A percentile compares a stretch with the other conserved stretches of the same genome.
Evolutionary conservation across 2,888 invertebrate species (phyloP).

Genomic region (Deilephila porcellus): DNA sequence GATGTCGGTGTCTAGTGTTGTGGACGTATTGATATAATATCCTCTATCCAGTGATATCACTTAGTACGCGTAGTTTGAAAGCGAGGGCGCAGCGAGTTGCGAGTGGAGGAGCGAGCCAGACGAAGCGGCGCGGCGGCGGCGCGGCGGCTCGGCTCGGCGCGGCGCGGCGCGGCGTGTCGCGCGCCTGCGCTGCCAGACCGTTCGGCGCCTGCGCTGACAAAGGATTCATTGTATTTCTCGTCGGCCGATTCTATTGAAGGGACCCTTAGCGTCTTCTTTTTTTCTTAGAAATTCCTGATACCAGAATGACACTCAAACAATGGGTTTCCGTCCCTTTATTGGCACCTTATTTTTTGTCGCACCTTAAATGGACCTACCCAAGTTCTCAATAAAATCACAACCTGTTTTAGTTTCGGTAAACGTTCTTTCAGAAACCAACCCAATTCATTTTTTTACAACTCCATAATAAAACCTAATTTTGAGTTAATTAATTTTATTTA

Average conservation of each 20-base stretch:
- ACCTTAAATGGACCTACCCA: constrained; percentile 75
- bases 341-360: constrained; percentile 83
- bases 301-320: constrained; percentile 81
- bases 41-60: neutral
- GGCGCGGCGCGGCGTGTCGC: constrained; percentile 51
- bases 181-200: constrained; percentile 72
- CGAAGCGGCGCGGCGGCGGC: constrained; percentile 15
- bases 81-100: constrained; percentile 36
- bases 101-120: constrained; percentile 1
- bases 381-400: constrained; percentile 75
- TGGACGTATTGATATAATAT: neutral
- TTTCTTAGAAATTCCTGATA: constrained; percentile 78
- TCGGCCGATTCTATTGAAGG: constrained; percentile 70
- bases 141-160: constrained; percentile 33
- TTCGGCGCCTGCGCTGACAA: constrained; percentile 82
- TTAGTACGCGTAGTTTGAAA: constrained; percentile 27
- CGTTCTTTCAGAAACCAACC: constrained; percentile 51
- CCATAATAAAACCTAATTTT: neutral
- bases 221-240: constrained; percentile 79
- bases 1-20: neutral
- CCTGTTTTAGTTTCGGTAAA: constrained; percentile 70
- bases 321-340: constrained; percentile 85
- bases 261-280: constrained; percentile 69
- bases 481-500: neutral
- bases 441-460: neutral